These are phyloP conservation scores for Aselliscus stoliczkanus DNA, from an alignment of 2,797 vertebrate species.

Conservation along the genomic window DNA sequence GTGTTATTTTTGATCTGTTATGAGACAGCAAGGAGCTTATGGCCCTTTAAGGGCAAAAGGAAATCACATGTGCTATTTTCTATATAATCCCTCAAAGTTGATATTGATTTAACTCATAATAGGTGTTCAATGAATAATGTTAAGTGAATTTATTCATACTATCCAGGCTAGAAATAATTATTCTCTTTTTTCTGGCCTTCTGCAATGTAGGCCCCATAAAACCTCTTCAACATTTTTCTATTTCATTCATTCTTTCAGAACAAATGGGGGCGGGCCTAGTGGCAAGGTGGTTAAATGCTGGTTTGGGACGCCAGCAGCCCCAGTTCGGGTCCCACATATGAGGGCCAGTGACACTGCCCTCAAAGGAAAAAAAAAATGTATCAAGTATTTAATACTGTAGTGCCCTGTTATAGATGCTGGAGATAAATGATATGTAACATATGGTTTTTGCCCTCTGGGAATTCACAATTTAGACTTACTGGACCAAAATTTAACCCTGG, in stretches of 20 bases:
- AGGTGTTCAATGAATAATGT: background rate
- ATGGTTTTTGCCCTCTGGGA: background rate
- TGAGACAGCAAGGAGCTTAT: background rate
- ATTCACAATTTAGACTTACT: background rate
- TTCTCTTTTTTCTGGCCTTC: background rate
- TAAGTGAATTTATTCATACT: background rate
- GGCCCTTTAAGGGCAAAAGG: background rate
- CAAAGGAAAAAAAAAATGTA: no score
- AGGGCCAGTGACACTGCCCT: no score
- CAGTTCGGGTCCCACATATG: no score
- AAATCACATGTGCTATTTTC: background rate
- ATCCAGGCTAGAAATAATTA: background rate
- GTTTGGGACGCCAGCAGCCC: no score
- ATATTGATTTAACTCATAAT: background rate
- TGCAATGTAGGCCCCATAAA: background rate
- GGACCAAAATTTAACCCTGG: background rate
- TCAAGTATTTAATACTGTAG: background rate
- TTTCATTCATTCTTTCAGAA: background rate
- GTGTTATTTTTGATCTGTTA: background rate
- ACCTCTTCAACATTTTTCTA: background rate
- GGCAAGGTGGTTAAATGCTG: no score
- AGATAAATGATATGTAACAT: background rate
- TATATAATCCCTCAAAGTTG: background rate
- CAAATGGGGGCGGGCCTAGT: no score
- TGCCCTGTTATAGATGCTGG: background rate